Percentiles rank a stretch among this genome's conserved stretches.
phyloP scores from a whole-genome alignment of 2,113 vertebrate genomes.

The Podilymbus podiceps region DNA sequence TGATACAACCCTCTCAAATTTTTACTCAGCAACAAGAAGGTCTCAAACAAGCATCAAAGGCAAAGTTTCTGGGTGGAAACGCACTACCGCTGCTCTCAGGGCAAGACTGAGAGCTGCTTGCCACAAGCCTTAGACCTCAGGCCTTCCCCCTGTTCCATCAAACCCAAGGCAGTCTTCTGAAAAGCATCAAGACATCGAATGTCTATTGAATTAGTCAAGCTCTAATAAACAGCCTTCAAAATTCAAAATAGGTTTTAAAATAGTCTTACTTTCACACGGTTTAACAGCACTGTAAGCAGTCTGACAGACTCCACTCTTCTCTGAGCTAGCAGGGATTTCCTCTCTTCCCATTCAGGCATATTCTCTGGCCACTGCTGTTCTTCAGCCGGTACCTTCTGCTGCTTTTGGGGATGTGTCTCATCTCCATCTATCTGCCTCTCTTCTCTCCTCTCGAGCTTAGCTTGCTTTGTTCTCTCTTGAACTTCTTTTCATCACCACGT shows the following conservation, averaged over 20 bases:
- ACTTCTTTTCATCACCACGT: constrained; percentile 73
- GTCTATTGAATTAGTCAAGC: background rate
- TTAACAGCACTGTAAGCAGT: constrained; percentile 77
- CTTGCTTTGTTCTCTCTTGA: constrained; percentile 73
- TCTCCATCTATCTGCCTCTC: constrained; percentile 72
- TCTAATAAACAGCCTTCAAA: background rate
- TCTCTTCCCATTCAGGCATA: constrained; percentile 75
- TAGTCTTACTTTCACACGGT: constrained; percentile 75
- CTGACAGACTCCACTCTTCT: constrained; percentile 75
- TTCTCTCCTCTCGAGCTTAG: constrained; percentile 70
- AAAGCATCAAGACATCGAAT: background rate
- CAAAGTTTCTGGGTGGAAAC: background rate
- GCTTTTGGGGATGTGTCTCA: constrained; percentile 63
- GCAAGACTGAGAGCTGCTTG: background rate
- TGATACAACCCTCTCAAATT: background rate
- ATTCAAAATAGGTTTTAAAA: constrained; percentile 44
- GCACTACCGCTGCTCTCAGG: background rate
- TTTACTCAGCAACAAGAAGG: background rate
- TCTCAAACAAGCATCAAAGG: background rate
- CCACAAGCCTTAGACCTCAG: background rate
- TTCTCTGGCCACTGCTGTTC: constrained; percentile 58
- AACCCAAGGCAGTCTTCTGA: background rate
- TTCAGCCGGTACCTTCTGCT: constrained; percentile 57
- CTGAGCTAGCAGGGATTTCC: constrained; percentile 76
- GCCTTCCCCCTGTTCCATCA: background rate